phyloP scores from a whole-genome alignment of 2,888 invertebrate genomes.

The Coenonympha arcania region DNA sequence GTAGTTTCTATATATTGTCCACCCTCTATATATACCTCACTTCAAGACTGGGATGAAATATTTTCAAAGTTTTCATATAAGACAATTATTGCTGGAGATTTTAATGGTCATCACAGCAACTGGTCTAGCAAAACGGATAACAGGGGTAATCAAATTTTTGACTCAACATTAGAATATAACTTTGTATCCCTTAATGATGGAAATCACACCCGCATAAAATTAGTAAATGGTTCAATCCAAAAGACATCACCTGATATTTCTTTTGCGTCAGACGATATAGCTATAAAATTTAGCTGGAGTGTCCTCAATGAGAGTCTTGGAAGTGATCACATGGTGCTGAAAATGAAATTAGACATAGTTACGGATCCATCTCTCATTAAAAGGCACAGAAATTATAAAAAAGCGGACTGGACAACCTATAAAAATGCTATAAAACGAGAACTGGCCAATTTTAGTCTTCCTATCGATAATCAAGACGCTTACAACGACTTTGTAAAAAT shows the following conservation, averaged over 20 bases:
- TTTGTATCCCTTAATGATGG: background rate
- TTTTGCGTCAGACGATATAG: background rate
- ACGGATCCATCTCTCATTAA: background rate
- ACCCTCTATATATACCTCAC: too few species aligned
- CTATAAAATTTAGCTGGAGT: background rate
- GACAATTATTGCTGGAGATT: too few species aligned
- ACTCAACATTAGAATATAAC: background rate
- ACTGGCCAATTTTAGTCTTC: background rate
- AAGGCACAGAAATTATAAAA: background rate
- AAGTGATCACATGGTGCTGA: background rate
- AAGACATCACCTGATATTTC: slow-evolving; percentile 4
- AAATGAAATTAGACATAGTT: background rate
- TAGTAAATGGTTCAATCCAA: background rate
- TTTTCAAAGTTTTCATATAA: too few species aligned
- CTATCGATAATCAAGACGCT: background rate
- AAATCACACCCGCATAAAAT: background rate
- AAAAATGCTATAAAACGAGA: background rate
- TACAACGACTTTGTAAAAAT: background rate
- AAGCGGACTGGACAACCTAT: background rate
- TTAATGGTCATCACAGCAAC: slow-evolving; percentile 30
- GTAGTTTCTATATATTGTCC: too few species aligned
- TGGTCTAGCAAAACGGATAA: slow-evolving; percentile 31
- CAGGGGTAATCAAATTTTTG: slow-evolving; percentile 12
- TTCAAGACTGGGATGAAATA: too few species aligned
- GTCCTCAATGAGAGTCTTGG: background rate